Percentiles rank a stretch among this genome's conserved stretches.
Evolutionary conservation across 2,797 vertebrate species (phyloP).

Genomic region (Naso thynnoides): DNA sequence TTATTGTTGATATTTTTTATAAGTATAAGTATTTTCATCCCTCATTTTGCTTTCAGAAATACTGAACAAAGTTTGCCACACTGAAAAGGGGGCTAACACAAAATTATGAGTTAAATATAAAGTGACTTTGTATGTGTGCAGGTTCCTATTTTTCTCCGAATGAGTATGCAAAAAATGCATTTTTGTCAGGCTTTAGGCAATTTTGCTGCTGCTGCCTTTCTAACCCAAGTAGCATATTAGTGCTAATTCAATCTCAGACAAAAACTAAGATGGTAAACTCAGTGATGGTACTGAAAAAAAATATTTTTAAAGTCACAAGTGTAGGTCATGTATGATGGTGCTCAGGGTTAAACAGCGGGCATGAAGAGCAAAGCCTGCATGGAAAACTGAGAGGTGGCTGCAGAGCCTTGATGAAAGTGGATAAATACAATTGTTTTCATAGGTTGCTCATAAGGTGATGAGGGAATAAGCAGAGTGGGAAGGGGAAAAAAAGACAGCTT

Average conservation of each 20-base stretch:
- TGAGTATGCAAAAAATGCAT: neutral
- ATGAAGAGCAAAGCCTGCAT: neutral
- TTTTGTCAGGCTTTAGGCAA: neutral
- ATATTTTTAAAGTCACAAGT: neutral
- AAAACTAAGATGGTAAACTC: neutral
- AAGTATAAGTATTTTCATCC: too few species aligned
- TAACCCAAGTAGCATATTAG: neutral
- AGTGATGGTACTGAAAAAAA: neutral
- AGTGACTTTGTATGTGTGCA: neutral
- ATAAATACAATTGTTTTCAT: conserved; percentile 77
- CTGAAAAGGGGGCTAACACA: neutral
- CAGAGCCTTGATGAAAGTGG: conserved; percentile 59
- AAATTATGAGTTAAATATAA: neutral
- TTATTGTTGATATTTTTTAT: too few species aligned
- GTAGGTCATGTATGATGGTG: conserved; percentile 3
- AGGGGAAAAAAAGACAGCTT: conserved; percentile 54
- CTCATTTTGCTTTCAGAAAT: neutral
- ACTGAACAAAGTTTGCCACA: neutral
- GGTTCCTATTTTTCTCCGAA: neutral
- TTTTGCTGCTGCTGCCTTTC: neutral
- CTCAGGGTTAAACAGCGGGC: conserved; percentile 21
- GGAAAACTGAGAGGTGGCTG: conserved; percentile 23
- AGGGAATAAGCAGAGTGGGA: conserved; percentile 60
- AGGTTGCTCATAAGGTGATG: conserved; percentile 57
- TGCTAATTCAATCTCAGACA: neutral